Conservation (phyloP, 1,140 invertebrate genomes). For the Ceratina japonica region DNA sequence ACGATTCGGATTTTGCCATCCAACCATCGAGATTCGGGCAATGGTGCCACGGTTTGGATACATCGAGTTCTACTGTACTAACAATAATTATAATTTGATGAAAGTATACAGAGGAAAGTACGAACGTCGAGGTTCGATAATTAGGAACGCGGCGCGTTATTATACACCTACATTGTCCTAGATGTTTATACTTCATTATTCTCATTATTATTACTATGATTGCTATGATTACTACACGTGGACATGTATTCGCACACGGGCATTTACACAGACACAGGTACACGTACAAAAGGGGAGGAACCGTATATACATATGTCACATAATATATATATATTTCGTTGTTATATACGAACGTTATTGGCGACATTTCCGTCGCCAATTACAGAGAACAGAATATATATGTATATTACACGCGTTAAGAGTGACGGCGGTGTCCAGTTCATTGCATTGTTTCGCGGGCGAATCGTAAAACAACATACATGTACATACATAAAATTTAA, state of each 20-base stretch:
- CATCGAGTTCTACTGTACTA: constrained; percentile 49
- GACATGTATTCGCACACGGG: constrained; percentile 24
- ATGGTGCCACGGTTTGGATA: constrained; percentile 30
- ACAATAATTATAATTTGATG: constrained; percentile 16
- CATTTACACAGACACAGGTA: constrained; percentile 45
- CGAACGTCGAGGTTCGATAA: constrained; percentile 46
- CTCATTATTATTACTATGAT: too few species aligned
- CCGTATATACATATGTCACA: constrained; percentile 1
- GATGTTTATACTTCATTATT: constrained; percentile 46
- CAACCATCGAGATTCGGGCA: background rate
- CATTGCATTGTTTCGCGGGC: constrained; percentile 36
- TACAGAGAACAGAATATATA: constrained; percentile 20
- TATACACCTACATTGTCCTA: constrained; percentile 47
- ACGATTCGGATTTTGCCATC: too few species aligned
- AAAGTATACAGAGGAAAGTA: constrained; percentile 56
- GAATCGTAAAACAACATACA: constrained; percentile 42
- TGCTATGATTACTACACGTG: constrained; percentile 48
- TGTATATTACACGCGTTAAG: background rate
- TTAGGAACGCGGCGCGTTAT: constrained; percentile 51
- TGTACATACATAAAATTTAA: constrained; percentile 7
- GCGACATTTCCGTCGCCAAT: background rate
- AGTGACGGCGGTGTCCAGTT: background rate
- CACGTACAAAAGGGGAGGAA: background rate
- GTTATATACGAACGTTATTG: constrained; percentile 35
- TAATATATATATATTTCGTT: constrained; percentile 29